Evolutionary conservation across 2,888 invertebrate genomes (phyloP), one percentile per base, ranked within the genome.

Genomic region (Sarcophaga caerulescens): DNA sequence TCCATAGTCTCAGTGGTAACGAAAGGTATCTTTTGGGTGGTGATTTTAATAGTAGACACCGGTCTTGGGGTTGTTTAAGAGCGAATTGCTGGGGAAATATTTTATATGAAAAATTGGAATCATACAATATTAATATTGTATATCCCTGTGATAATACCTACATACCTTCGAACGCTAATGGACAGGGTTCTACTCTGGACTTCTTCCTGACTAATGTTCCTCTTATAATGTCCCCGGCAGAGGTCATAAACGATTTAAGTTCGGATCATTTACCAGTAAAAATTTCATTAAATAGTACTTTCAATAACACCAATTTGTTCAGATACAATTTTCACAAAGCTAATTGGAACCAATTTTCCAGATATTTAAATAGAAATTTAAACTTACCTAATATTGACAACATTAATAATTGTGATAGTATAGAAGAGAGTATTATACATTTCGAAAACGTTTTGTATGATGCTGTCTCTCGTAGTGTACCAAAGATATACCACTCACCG

Each of bases 1-100:
- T 68, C 45, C 68, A 12, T 47, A 47, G 17, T 12, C 47, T 68
- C 14, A 45, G 68, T 47, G 14, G 21, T 2, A 47, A 45, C 14
- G 19, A 68, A 19, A 47, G 6, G 11, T 68, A n/a, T 47, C 4
- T 68, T 6, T 19, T 68, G 12, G 68, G 4, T 3, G 45, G 68
- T 47, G 47, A 68, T 45, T 47, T 68, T 21, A 47, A 47, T 19
- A 21, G 19, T 68, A 45, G 68, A 68, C 45, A 47, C 23, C 63
- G 14, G 23, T 63, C 63, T 11, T 63, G 23, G 23, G 25, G 63
- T 10, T 63, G 25, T 25, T 25, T 25, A 25, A 25, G 25, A 25
- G 4, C 25, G 4, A 25, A 5, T 25, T 25, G 4, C 25, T 25
- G 25, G 25, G 25, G 25, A 25, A 25, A 25, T 25, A 25, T 25